Base-by-base conservation (phyloP, 2,888 invertebrate species). In the Brenthis daphne region DNA sequence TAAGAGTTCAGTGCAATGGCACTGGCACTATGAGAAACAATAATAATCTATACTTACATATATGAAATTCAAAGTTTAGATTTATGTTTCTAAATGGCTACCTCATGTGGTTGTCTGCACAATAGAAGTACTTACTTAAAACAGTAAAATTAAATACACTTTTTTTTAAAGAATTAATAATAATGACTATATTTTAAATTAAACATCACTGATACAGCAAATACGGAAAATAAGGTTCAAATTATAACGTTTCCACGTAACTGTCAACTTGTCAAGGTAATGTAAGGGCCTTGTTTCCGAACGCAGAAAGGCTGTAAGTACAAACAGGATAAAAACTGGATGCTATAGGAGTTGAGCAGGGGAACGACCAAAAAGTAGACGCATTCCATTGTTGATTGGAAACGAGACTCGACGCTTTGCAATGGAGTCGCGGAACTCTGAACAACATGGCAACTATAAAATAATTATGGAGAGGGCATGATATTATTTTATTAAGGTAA, bases 341-440 rank as follows among this genome's bases (percentile, higher is more conserved):
- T 66, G 63, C 67, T 57, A 74, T 69, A 70, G 65, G 64, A 71
- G 54, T 57, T 69, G 73, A 73, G 73, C 64, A 33, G 65, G 53
- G 37, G 51, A 79, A 78, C 85, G 84, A 88, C 87, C 88, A 88
- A 90, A 91, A 90, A 87, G 86, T 85, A 82, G 79, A 79, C 82
- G 84, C 89, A 89, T 91, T 89, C 89, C 90, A 86, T 89, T 90
- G 89, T 89, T 85, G 90, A 92, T 89, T 89, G 88, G 87, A 86
- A 87, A 84, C 88, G 82, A 88, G 87, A 86, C 85, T 85, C 83
- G 85, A 84, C 83, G 84, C 82, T 82, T 82, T 83, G 84, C 85
- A 85, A 84, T 86, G 85, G 88, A 88, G 85, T 88, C 85, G 82
- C 85, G 81, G 81, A 81, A 77, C 80, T 74, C 77, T 74, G 74